Base-by-base conservation (phyloP, 2,888 invertebrate species). In the Phrixothrix hirtus region DNA sequence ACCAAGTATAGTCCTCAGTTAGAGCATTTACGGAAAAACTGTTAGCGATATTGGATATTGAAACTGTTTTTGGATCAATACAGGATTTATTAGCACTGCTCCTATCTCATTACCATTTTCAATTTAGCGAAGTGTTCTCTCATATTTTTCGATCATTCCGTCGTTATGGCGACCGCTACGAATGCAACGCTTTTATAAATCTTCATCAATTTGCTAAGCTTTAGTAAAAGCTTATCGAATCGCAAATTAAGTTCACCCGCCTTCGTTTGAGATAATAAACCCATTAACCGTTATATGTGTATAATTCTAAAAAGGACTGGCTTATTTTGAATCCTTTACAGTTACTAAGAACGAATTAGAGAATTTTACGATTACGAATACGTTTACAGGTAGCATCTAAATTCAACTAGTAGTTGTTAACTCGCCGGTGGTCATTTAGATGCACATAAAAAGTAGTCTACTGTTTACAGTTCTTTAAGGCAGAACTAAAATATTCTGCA, bases 91-190 rank as follows among this genome's bases (percentile, higher is more conserved):
- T 66, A 67, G 64, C 68, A 62, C 60, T 65, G 66, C 69, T 64
- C 62, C 66, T 63, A 68, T 70, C 70, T 72, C 70, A 73, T 73
- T 73, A 73, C 72, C 72, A 73, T 73, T 73, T 73, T 72, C 72
- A 73, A 73, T 73, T 72, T 71, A 62, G 68, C 64, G 62, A 65
- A 73, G 72, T 73, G 72, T 71, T 71, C 64, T 65, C 67, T 67
- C 69, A 66, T 67, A 69, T 64, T 67, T 64, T 58, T 53, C 63
- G 58, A 68, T 68, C 64, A 65, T 67, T 68, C 60, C 59, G 63
- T 61, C 61, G 65, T 64, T 67, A 64, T 62, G 58, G 61, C 61
- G 58, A 56, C 57, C 55, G 49, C 52, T 55, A 44, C 53, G 57
- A 57, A 55, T 58, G 60, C 52, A 58, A 54, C 47, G 57, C 58